phyloP scores from a whole-genome alignment of 2,888 invertebrate species.

The Lepidonotus clava region DNA sequence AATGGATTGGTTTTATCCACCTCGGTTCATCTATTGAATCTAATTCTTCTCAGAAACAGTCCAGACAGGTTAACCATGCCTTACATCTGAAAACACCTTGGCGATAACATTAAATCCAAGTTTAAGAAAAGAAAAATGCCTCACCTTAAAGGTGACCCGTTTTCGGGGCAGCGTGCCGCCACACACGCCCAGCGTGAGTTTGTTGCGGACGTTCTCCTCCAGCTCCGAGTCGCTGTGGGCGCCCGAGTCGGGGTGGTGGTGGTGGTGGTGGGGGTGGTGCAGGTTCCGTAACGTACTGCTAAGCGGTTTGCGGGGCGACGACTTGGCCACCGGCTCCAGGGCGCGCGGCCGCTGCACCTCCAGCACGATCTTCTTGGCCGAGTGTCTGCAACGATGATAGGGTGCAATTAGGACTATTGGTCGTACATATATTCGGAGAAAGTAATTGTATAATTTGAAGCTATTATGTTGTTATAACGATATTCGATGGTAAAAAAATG shows the following conservation, averaged over 20 bases:
- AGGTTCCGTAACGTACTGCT: neutral
- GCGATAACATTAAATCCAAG: neutral
- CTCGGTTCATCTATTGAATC: no score
- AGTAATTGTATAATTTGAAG: no score
- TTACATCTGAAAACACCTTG: no score
- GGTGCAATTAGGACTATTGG: no score
- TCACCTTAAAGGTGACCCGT: conserved; percentile 41
- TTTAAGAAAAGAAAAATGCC: neutral
- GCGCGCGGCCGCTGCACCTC: conserved; percentile 57
- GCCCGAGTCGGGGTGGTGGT: conserved; percentile 38
- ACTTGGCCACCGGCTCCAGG: neutral
- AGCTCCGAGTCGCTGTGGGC: conserved; percentile 55
- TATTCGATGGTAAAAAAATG: no score
- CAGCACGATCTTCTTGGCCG: conserved; percentile 54
- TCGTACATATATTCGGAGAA: no score
- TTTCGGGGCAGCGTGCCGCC: conserved; percentile 43
- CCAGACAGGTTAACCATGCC: no score
- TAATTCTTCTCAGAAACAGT: no score
- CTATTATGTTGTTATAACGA: no score
- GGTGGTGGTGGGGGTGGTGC: conserved; percentile 3
- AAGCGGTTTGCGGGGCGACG: neutral
- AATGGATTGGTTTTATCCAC: no score
- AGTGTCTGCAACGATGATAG: conserved; percentile 55
- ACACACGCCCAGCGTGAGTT: conserved; percentile 5
- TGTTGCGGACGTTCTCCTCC: conserved; percentile 35